phyloP scores from a whole-genome alignment of 2,797 vertebrate genomes.

The Acanthurus leucopareius region DNA sequence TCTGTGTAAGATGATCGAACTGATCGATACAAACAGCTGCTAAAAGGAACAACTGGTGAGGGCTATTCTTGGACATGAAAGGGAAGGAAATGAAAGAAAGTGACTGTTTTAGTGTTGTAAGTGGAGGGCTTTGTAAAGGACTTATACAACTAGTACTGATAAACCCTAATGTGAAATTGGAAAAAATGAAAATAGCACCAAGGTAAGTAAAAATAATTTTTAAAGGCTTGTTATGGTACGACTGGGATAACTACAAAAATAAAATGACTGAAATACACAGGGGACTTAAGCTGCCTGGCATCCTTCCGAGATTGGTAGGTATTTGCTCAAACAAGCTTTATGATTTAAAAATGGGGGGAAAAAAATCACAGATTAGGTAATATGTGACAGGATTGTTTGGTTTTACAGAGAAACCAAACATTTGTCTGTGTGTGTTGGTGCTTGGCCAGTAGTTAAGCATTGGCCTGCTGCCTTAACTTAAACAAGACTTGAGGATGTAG shows the following conservation, averaged over 20 bases:
- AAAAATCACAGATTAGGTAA: too few relatives aligned
- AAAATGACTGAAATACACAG: neutral
- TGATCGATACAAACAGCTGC: neutral
- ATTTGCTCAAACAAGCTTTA: too few relatives aligned
- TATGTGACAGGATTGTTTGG: too few relatives aligned
- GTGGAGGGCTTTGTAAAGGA: neutral
- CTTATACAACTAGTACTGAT: neutral
- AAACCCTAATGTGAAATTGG: neutral
- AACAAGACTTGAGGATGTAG: constrained; percentile 1
- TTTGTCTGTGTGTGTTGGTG: neutral
- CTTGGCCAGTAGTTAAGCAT: neutral
- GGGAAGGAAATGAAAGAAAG: neutral
- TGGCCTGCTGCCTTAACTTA: neutral
- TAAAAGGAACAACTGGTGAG: neutral
- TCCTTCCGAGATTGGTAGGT: neutral
- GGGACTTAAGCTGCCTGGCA: too few relatives aligned
- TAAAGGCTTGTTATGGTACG: neutral
- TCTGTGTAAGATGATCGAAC: neutral
- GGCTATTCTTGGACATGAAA: neutral
- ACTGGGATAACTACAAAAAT: neutral
- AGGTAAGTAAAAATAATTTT: neutral
- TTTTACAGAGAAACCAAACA: neutral
- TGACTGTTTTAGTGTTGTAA: neutral
- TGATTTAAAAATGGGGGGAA: too few relatives aligned
- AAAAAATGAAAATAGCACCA: neutral